These are phyloP conservation scores for Peromyscus eremicus DNA, from an alignment of 2,797 vertebrate genomes.

Conservation along the genomic window DNA sequence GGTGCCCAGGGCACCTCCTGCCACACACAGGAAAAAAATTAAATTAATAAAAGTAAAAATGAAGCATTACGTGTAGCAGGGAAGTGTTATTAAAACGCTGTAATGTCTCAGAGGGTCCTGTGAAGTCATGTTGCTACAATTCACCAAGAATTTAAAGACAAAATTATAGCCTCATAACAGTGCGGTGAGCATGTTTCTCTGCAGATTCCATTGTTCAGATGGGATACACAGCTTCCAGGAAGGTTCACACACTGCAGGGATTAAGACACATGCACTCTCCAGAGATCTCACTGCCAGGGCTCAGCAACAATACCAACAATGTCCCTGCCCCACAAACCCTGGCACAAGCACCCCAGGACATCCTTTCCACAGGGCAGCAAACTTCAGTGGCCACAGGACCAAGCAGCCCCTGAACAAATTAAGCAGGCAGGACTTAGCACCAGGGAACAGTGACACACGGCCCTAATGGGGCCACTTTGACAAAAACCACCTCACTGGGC, in stretches of 20 bases:
- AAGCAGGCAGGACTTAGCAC: not conserved
- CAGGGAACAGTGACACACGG: not conserved
- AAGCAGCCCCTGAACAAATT: not conserved
- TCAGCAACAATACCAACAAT: not conserved
- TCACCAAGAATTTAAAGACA: slow-evolving; percentile 89
- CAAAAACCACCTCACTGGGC: not conserved
- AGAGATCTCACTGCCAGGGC: slow-evolving; percentile 61
- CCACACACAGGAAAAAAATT: slow-evolving; percentile 79
- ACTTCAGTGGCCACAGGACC: not conserved
- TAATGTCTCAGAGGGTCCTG: slow-evolving; percentile 88
- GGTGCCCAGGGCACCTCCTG: slow-evolving; percentile 69
- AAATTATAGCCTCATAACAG: slow-evolving; percentile 89
- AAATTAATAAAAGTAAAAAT: slow-evolving; percentile 88
- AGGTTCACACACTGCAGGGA: slow-evolving; percentile 85
- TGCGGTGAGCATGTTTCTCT: slow-evolving; percentile 84
- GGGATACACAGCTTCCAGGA: slow-evolving; percentile 85
- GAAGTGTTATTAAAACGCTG: slow-evolving; percentile 87
- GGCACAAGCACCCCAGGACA: not conserved
- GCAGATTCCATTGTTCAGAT: slow-evolving; percentile 86
- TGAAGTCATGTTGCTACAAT: slow-evolving; percentile 90
- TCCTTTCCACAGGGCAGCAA: not conserved
- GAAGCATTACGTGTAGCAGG: slow-evolving; percentile 86
- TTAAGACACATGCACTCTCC: slow-evolving; percentile 79
- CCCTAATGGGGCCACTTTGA: not conserved
- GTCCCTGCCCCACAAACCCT: not conserved